Percentiles rank a stretch among this genome's conserved stretches.
Evolutionary conservation across 2,888 invertebrate species (phyloP).

Genomic region (Stomorhina lunata): DNA sequence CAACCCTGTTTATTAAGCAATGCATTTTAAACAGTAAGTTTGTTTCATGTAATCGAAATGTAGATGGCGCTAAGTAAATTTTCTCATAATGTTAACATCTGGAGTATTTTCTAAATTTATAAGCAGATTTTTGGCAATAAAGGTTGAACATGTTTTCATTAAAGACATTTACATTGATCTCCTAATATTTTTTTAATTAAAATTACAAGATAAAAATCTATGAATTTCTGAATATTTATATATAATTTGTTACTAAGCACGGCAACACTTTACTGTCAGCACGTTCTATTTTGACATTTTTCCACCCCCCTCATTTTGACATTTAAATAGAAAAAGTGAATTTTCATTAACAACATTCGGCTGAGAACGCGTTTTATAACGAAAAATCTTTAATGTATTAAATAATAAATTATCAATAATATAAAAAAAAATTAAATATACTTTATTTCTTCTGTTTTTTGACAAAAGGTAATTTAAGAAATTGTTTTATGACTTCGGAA

Average conservation of each 20-base stretch:
- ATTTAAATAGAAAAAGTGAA: neutral
- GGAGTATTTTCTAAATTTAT: no score
- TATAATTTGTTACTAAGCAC: no score
- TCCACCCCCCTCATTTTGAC: no score
- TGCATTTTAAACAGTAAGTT: neutral
- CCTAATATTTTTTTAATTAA: no score
- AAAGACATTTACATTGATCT: no score
- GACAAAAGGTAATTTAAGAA: constrained; percentile 24
- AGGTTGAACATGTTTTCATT: no score
- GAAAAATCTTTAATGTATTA: constrained; percentile 39
- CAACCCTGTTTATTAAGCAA: neutral
- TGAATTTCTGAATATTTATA: no score
- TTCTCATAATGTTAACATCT: no score
- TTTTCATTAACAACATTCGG: neutral
- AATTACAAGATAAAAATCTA: no score
- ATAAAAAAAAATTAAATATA: neutral
- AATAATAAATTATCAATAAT: neutral
- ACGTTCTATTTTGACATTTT: constrained; percentile 8
- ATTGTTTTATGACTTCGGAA: neutral
- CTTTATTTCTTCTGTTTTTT: constrained; percentile 4
- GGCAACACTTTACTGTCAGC: neutral
- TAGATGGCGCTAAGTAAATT: neutral
- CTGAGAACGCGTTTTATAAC: neutral
- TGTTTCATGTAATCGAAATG: neutral
- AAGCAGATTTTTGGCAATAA: no score